phyloP scores from a whole-genome alignment of 2,113 vertebrate genomes.

The Hystrix brachyura region DNA sequence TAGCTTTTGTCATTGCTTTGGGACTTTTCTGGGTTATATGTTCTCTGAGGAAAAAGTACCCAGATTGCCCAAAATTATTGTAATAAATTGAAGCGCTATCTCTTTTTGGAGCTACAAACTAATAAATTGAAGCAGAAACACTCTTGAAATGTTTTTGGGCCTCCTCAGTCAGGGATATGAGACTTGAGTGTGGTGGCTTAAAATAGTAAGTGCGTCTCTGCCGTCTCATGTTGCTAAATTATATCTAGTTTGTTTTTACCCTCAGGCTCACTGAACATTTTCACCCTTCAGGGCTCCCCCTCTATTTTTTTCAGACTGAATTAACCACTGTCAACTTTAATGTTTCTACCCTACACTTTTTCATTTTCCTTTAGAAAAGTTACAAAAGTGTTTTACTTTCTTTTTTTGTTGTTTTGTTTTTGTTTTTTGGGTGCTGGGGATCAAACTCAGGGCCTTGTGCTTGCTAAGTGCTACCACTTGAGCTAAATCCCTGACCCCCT shows the following conservation, averaged over 20 bases:
- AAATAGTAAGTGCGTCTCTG: constrained; percentile 71
- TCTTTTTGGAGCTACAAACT: constrained; percentile 59
- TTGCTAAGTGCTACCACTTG: too few relatives aligned
- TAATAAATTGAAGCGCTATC: constrained; percentile 58
- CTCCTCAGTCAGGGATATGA: constrained; percentile 45
- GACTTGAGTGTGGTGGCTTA: constrained; percentile 53
- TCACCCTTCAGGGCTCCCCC: background rate
- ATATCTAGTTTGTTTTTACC: constrained; percentile 51
- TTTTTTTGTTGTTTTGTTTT: background rate
- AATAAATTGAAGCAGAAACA: constrained; percentile 60
- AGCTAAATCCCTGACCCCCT: too few relatives aligned
- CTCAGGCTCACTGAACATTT: background rate
- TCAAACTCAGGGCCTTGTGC: too few relatives aligned
- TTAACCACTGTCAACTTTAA: constrained; percentile 41
- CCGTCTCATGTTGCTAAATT: constrained; percentile 64
- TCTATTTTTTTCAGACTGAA: constrained; percentile 44
- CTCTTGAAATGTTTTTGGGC: constrained; percentile 53
- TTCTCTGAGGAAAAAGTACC: constrained; percentile 51
- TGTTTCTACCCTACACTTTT: constrained; percentile 4
- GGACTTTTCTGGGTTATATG: constrained; percentile 36
- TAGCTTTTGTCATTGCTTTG: background rate
- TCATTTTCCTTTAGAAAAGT: background rate
- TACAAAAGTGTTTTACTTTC: constrained; percentile 28
- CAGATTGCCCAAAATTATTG: constrained; percentile 55
- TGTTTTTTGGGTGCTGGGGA: too few relatives aligned